Evolutionary conservation across 2,797 vertebrate genomes (phyloP).

Genomic region (Argentina silus): DNA sequence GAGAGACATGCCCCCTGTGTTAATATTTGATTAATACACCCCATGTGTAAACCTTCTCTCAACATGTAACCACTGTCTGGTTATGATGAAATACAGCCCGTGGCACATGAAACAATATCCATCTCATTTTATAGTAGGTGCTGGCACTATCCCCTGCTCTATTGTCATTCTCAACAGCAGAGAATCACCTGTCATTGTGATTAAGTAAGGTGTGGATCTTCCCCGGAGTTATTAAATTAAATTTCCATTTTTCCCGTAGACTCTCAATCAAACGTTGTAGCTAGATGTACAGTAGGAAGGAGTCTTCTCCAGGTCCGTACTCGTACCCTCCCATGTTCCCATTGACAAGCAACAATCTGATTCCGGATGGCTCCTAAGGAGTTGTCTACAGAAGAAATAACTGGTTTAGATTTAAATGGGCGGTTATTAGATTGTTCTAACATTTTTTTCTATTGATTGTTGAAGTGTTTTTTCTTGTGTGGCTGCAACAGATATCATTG

Average conservation of each 20-base stretch:
- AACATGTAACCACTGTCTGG: conserved; percentile 52
- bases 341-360: no score
- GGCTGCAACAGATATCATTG: no score
- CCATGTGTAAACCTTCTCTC: conserved; percentile 52
- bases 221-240: conserved; percentile 69
- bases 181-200: conserved; percentile 72
- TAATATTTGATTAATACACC: conserved; percentile 67
- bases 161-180: conserved; percentile 60
- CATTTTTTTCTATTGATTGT: no score
- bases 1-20: conserved; percentile 48
- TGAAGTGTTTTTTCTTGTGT: no score
- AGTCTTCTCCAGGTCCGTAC: neutral
- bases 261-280: conserved; percentile 46
- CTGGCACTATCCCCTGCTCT: conserved; percentile 48
- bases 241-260: conserved; percentile 60
- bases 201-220: conserved; percentile 67
- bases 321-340: no score
- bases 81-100: conserved; percentile 59
- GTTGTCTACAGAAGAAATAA: no score
- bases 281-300: conserved; percentile 1
- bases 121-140: conserved; percentile 62
- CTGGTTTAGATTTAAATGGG: no score
- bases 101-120: conserved; percentile 66
- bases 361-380: no score
- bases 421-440: no score